Evolutionary conservation across 2,113 vertebrate genomes (phyloP), one percentile per base, ranked within the genome.

Genomic region (Rana temporaria): DNA sequence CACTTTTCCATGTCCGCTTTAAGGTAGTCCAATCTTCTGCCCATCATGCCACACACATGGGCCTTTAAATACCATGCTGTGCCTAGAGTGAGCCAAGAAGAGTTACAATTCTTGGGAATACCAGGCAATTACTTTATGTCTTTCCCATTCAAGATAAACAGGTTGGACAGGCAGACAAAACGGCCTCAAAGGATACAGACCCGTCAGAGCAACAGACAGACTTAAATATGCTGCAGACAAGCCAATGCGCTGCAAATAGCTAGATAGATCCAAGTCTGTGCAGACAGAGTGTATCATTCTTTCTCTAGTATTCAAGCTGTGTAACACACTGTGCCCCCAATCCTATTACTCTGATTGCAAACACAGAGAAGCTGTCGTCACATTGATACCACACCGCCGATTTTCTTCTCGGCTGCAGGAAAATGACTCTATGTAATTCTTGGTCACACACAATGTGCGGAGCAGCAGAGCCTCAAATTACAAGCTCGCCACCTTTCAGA

Each of bases 381-480:
- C 69, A 55, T 82, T 82, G 80, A 82, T 70, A 74, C 70, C 79
- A 64, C 26, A 20, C 70, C 20, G 30, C 70, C 73, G 79, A 82
- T 82, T 82, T 82, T 66, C 66, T 82, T 48, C 80, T 66, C 70
- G 80, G 80, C 81, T 68, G 81, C 63, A 76, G 64, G 71, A 60
- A 83, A 68, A 83, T 68, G 70, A 66, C 80, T 82, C 69, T 66
- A 53, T 82, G 70, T 82, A 82, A 82, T 82, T 82, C 80, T 74
- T 82, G 80, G 80, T 75, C 80, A 82, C 80, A 74, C 80, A 68
- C 81, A 83, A 82, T 75, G 70, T 66, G 62, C 48, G 60, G 52
- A 82, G 80, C 81, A 83, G 63, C 71, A 34, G 71, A 67, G 63
- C 72, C 71, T 75, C 81, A 83, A 75, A 83, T 75, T 67, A 76